Conservation (phyloP, 2,113 vertebrate species). For the Melanerpes aurifrons region DNA sequence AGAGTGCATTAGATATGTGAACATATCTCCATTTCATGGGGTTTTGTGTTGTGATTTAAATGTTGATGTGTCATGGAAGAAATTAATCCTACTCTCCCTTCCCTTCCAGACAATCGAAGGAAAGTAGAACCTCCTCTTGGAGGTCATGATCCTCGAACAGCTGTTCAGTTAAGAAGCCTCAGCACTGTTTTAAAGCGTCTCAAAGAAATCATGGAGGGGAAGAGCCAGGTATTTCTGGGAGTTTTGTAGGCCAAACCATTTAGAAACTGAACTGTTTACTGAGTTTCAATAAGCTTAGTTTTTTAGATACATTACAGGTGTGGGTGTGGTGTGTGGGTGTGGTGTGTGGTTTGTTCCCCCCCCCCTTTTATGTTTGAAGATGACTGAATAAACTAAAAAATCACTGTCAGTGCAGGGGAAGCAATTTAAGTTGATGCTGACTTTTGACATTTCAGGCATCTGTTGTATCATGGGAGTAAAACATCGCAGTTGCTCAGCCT, state of each 20-base stretch:
- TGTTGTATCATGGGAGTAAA: neutral
- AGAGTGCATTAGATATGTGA: neutral
- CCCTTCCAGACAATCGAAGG: slow-evolving; percentile 85
- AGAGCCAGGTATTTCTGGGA: slow-evolving; percentile 87
- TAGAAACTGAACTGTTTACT: neutral
- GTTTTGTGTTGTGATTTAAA: neutral
- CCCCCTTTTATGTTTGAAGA: neutral
- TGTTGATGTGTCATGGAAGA: neutral
- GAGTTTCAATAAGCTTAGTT: neutral
- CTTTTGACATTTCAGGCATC: neutral
- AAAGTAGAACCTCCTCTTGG: slow-evolving; percentile 88
- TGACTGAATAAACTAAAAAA: neutral
- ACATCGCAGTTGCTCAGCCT: neutral
- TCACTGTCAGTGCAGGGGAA: neutral
- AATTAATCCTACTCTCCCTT: neutral
- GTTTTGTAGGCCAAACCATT: neutral
- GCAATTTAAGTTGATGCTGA: neutral
- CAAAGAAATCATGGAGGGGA: slow-evolving; percentile 99
- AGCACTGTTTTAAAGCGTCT: slow-evolving; percentile 94
- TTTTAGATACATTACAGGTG: neutral
- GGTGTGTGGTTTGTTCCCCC: no score
- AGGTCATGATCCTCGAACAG: slow-evolving; percentile 95
- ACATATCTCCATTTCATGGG: neutral
- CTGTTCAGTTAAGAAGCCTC: slow-evolving; percentile 92
- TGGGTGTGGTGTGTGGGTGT: no score